A percentile compares a stretch with the other conserved stretches of the same genome.
Evolutionary conservation across 1,140 invertebrate species (phyloP).

Genomic region (Eriocheir sinensis): DNA sequence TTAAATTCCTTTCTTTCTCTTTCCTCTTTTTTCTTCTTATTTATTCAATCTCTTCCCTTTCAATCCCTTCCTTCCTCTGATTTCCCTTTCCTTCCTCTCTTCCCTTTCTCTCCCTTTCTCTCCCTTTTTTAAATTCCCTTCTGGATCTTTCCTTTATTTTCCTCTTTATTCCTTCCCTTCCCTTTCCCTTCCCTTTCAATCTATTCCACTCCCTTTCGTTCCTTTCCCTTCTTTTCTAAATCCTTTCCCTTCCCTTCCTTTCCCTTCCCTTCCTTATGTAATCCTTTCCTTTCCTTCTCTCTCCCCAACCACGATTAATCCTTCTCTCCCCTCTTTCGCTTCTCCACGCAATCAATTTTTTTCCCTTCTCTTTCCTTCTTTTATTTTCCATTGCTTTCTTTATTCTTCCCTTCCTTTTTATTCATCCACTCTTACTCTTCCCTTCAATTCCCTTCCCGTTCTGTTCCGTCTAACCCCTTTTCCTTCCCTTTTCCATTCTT

Average conservation of each 20-base stretch:
- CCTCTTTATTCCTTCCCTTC: neutral
- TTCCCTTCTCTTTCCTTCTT: too few species aligned
- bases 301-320: neutral
- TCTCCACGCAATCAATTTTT: too few species aligned
- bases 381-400: neutral
- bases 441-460: neutral
- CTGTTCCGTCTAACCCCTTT: neutral
- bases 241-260: too few species aligned
- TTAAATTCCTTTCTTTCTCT: neutral
- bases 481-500: neutral
- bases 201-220: too few species aligned
- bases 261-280: too few species aligned
- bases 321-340: too few species aligned
- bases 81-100: neutral
- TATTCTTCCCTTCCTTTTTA: neutral
- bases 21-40: neutral
- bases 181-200: too few species aligned
- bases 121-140: too few species aligned
- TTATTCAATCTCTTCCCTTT: neutral
- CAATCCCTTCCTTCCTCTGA: neutral
- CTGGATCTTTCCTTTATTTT: too few species aligned
- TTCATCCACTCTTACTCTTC: neutral
- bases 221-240: neutral
- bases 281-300: neutral
- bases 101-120: too few species aligned